Conservation (phyloP, 1,140 invertebrate genomes). For the Probaryconus sp. region DNA sequence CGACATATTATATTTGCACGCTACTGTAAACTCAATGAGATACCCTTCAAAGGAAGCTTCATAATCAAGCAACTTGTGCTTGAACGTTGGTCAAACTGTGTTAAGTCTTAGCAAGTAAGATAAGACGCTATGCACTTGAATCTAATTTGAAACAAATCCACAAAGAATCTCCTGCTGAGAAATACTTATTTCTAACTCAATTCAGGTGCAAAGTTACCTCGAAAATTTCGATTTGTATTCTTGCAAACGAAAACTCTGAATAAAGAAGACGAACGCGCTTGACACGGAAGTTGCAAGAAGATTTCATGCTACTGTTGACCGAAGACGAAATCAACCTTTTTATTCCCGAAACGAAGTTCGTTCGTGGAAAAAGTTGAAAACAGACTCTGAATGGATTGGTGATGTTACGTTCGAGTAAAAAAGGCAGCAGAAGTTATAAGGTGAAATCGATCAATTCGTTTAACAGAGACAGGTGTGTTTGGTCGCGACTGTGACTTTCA, state of each 20-base stretch:
- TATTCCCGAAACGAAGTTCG: conserved; percentile 35
- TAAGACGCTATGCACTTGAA: neutral
- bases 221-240: conserved; percentile 6
- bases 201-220: conserved; percentile 13
- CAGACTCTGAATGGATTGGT: conserved; percentile 31
- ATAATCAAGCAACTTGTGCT: neutral
- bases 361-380: conserved; percentile 36
- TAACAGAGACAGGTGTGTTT: neutral
- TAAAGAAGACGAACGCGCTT: conserved; percentile 1
- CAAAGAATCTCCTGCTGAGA: neutral
- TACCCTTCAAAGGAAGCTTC: neutral
- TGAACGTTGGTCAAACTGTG: neutral
- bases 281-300: neutral
- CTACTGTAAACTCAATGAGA: too few relatives aligned
- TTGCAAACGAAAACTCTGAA: conserved; percentile 7
- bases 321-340: conserved; percentile 19
- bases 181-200: conserved; percentile 19
- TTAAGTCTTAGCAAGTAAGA: neutral
- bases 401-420: conserved; percentile 12
- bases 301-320: conserved; percentile 25
- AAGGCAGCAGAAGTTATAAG: conserved; percentile 19
- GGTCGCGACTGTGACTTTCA: neutral
- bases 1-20: too few relatives aligned
- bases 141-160: conserved; percentile 17
- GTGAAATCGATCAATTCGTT: neutral